Base-by-base conservation (phyloP, 2,113 vertebrate genomes). In the Colistium nudipinnis region DNA sequence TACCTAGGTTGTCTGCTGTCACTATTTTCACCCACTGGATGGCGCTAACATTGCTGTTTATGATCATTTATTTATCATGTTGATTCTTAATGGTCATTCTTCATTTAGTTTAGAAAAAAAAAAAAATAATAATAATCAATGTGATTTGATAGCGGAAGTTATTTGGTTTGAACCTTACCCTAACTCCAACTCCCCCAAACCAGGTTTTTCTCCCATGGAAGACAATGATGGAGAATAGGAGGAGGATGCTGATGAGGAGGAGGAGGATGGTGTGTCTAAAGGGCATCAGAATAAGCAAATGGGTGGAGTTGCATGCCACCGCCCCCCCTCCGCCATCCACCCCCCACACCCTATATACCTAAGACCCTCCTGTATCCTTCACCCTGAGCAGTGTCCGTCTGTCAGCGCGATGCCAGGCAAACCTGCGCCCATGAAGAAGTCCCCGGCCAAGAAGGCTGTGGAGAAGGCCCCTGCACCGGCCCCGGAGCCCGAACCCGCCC, bases 401-500 rank as follows among this genome's bases (percentile, higher is more conserved):
- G 45, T 63, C 54, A 57, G 61, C 70, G 76, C 41, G 19, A 87
- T 91, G 92, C 87, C 85, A 53, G 63, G 69, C 20, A 63, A 74
- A 80, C 88, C 92, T 25, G 82, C 76, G 2, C 73, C 91, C 60
- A 87, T 91, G 75, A 89, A 91, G 66, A 91, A 91, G 68, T 66
- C 89, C 36, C 87, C 90, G 12, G 77, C 67, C 61, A 90, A 92
- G 70, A 88, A 87, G 83, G 84, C 82, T 35, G 84, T 48, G 1
- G 72, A 35, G 16, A 89, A 87, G 57, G 74, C 60, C 3, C 74
- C 87, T 35, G 83, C 87, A 66, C 68, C 74, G 2, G 81, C 35
- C 12, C 44, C 44, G 22, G 20, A 25, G 44, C 45, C 45, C 17
- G 4, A 47, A 14, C 53, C 53, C 20, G 53, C 53, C 13, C 53